A percentile compares a stretch with the other conserved stretches of the same genome.
Conservation (phyloP, 2,888 invertebrate species). For the Drosophila suboccidentalis region DNA sequence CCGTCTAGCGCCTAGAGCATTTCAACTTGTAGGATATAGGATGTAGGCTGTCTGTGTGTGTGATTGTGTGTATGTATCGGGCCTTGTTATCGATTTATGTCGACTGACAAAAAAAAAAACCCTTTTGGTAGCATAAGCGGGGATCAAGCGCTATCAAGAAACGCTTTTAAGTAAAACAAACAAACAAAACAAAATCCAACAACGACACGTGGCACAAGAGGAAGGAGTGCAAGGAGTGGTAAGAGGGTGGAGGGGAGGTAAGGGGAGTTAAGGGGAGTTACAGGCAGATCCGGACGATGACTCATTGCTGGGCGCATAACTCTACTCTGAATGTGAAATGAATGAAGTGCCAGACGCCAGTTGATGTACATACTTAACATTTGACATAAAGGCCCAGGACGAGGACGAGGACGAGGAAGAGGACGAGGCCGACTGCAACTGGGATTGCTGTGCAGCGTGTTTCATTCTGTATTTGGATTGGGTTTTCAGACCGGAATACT, state of each 20-base stretch:
- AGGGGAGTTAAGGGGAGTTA: background rate
- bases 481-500: conserved; percentile 18
- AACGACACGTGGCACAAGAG: conserved; percentile 57
- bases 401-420: conserved; percentile 1
- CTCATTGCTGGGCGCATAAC: conserved; percentile 63
- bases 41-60: background rate
- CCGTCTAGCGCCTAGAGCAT: conserved; percentile 6
- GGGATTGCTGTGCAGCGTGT: conserved; percentile 24
- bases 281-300: conserved; percentile 55
- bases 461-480: conserved; percentile 15
- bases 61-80: background rate
- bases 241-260: background rate
- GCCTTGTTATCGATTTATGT: conserved; percentile 33
- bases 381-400: conserved; percentile 56
- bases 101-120: conserved; percentile 14
- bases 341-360: conserved; percentile 35
- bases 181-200: conserved; percentile 36
- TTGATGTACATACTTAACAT: conserved; percentile 65
- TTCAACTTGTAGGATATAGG: background rate
- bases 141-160: conserved; percentile 59
- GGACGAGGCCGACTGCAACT: conserved; percentile 7
- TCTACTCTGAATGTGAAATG: conserved; percentile 39
- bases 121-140: conserved; percentile 32
- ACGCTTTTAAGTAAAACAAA: conserved; percentile 70
- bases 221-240: background rate